Percentiles rank a stretch among this genome's conserved stretches.
Evolutionary conservation across 2,888 invertebrate species (phyloP).

Genomic region (Dryobotodes eremita): DNA sequence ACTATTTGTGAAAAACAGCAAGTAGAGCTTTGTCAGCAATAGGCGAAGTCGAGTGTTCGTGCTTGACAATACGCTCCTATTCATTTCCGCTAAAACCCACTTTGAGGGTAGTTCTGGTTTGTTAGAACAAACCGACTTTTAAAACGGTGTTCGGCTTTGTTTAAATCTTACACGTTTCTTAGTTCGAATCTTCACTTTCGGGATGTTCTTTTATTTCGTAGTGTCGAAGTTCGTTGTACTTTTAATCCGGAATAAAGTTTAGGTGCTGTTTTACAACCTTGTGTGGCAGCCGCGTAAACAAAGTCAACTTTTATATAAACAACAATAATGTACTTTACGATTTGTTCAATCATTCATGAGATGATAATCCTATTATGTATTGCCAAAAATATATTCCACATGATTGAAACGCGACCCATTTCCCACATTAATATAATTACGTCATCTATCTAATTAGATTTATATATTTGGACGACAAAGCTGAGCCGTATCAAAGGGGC

Average conservation of each 20-base stretch:
- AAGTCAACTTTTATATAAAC: slow-evolving; percentile 12
- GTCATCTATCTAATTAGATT: slow-evolving; percentile 69
- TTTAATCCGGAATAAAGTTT: slow-evolving; percentile 35
- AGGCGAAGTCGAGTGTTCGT: slow-evolving; percentile 78
- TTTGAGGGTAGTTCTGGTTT: slow-evolving; percentile 76
- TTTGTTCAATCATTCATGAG: slow-evolving; percentile 45
- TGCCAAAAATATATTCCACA: slow-evolving; percentile 56
- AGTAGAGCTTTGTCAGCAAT: slow-evolving; percentile 85
- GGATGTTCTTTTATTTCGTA: slow-evolving; percentile 42
- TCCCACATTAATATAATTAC: slow-evolving; percentile 70
- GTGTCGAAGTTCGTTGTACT: slow-evolving; percentile 32
- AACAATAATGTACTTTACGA: slow-evolving; percentile 19
- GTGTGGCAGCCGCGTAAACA: slow-evolving; percentile 1
- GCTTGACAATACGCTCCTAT: slow-evolving; percentile 81
- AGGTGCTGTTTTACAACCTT: slow-evolving; percentile 1
- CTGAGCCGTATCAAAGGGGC: slow-evolving; percentile 76
- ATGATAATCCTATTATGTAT: slow-evolving; percentile 59
- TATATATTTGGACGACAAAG: slow-evolving; percentile 65
- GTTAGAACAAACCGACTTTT: slow-evolving; percentile 72
- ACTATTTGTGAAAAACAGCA: slow-evolving; percentile 84
- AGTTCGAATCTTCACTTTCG: slow-evolving; percentile 45
- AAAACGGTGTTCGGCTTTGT: slow-evolving; percentile 66
- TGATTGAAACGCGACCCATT: slow-evolving; percentile 59
- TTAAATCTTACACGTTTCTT: slow-evolving; percentile 66
- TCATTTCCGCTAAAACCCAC: slow-evolving; percentile 83